Conservation (phyloP, 2,888 invertebrate genomes). For the Augiades crinisus region DNA sequence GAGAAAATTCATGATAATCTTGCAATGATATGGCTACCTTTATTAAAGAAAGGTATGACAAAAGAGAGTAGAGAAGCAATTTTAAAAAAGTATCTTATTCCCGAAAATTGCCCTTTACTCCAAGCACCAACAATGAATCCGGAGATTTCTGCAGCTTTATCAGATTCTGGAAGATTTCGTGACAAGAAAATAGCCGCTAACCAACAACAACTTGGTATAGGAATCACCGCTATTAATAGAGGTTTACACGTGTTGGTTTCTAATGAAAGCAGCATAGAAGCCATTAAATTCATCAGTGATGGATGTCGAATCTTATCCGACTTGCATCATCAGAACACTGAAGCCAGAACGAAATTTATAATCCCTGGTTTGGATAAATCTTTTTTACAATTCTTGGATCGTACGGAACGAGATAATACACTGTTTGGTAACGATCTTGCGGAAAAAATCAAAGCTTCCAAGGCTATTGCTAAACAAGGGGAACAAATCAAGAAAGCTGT, state of each 20-base stretch:
- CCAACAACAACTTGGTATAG: conserved; percentile 28
- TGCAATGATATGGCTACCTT: not conserved
- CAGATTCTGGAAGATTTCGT: not conserved
- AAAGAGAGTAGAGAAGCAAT: not conserved
- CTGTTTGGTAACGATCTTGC: conserved; percentile 25
- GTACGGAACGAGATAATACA: conserved; percentile 28
- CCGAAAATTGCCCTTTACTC: not conserved
- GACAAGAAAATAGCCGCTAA: conserved; percentile 22
- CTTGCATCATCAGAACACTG: no score
- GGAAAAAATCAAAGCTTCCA: conserved; percentile 32
- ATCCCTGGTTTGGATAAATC: no score
- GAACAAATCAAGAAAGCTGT: conserved; percentile 27
- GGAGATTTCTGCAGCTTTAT: not conserved
- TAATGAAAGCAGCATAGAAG: conserved; percentile 17
- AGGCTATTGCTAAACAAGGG: conserved; percentile 31
- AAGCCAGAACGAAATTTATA: no score
- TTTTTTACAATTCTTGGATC: no score
- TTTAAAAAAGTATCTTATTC: not conserved
- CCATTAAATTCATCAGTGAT: conserved; percentile 26
- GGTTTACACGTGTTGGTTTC: conserved; percentile 21
- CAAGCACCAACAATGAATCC: not conserved
- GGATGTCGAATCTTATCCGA: conserved; percentile 27
- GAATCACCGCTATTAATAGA: conserved; percentile 27
- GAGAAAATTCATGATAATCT: not conserved
- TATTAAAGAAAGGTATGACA: conserved; percentile 1